phyloP scores from a whole-genome alignment of 2,113 vertebrate genomes.

The Gobius niger region DNA sequence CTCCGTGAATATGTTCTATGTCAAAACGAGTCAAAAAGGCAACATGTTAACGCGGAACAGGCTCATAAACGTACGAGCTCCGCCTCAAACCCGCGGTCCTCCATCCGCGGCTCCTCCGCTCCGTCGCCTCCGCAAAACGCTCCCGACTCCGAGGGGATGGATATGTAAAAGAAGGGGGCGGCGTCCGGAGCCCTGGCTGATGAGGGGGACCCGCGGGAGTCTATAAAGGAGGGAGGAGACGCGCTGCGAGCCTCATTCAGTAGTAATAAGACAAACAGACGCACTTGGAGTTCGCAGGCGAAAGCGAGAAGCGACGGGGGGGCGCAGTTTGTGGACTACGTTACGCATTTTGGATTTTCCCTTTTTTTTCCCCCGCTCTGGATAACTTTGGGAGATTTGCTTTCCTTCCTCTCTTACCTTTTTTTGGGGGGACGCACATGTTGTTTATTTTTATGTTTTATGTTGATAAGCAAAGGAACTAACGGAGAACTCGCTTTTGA shows the following conservation, averaged over 20 bases:
- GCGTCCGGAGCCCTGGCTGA: slow-evolving; percentile 79
- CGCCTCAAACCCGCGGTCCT: too few relatives aligned
- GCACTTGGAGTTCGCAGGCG: slow-evolving; percentile 57
- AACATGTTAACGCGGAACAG: too few relatives aligned
- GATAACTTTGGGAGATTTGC: slow-evolving; percentile 75
- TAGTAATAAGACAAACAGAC: slow-evolving; percentile 69
- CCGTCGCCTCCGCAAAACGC: too few relatives aligned
- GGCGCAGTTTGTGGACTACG: slow-evolving; percentile 72
- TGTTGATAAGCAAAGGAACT: slow-evolving; percentile 38
- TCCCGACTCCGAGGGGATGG: slow-evolving; percentile 23
- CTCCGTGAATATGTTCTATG: too few relatives aligned
- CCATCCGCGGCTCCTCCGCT: not conserved
- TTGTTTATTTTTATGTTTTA: not conserved
- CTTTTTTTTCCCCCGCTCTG: slow-evolving; percentile 67
- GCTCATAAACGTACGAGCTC: too few relatives aligned
- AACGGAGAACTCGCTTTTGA: slow-evolving; percentile 49
- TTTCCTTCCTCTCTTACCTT: slow-evolving; percentile 34
- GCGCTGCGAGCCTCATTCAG: slow-evolving; percentile 70
- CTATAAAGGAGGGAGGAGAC: slow-evolving; percentile 83
- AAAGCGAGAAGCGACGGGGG: slow-evolving; percentile 55
- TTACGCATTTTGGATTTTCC: slow-evolving; percentile 70
- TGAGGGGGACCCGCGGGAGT: slow-evolving; percentile 81
- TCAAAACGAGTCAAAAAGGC: too few relatives aligned
- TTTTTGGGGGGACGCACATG: slow-evolving; percentile 36
- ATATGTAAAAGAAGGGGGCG: slow-evolving; percentile 83